Percentiles rank a stretch among this genome's conserved stretches.
Conservation (phyloP, 2,797 vertebrate genomes). For the Nothura maculosa region DNA sequence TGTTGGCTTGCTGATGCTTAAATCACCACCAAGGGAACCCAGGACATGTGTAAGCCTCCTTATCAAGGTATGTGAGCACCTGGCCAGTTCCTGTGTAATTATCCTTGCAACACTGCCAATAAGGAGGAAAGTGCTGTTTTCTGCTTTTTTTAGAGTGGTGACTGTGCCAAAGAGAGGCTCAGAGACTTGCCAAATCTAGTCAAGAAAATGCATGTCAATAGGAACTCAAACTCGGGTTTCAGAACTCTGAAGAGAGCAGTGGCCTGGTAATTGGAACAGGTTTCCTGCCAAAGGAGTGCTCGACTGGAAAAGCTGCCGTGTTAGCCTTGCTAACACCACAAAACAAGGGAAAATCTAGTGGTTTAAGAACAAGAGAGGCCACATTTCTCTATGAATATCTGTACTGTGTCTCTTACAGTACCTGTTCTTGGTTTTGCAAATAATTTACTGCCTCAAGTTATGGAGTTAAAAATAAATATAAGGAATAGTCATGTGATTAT, state of each 20-base stretch:
- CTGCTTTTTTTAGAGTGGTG: neutral
- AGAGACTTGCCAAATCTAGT: too few relatives aligned
- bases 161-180: neutral
- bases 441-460: neutral
- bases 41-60: neutral
- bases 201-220: neutral
- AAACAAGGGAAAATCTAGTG: neutral
- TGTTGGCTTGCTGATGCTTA: neutral
- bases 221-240: neutral
- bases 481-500: neutral
- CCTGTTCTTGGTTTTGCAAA: neutral
- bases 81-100: neutral
- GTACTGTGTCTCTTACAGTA: neutral
- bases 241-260: neutral
- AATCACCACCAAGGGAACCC: fast-evolving
- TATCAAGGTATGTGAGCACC: neutral
- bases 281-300: neutral
- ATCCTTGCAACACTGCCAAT: neutral
- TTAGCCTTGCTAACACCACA: neutral
- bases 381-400: neutral
- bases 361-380: neutral
- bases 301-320: neutral
- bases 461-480: too few relatives aligned
- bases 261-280: too few relatives aligned
- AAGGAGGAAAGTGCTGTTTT: neutral